Conservation (phyloP, 2,888 invertebrate genomes). For the Doris montereyensis region DNA sequence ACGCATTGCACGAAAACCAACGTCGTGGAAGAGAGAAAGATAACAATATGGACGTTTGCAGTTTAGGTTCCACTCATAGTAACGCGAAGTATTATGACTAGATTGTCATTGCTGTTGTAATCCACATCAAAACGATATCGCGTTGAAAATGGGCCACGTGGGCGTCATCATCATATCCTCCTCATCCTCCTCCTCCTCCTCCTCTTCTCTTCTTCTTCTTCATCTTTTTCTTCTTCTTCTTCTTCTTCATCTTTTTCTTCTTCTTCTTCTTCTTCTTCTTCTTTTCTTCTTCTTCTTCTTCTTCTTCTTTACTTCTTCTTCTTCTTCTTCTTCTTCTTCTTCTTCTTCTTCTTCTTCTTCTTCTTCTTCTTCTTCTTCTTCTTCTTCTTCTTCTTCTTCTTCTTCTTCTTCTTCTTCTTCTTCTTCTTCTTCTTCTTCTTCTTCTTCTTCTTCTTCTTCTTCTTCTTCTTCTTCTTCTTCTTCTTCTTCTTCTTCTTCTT, state of each 20-base stretch:
- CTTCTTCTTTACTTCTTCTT: neutral
- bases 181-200: neutral
- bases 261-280: conserved; percentile 15
- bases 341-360: neutral
- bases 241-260: conserved; percentile 26
- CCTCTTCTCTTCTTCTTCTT: conserved; percentile 24
- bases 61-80: too few species aligned
- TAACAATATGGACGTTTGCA: too few species aligned
- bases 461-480: conserved; percentile 25
- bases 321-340: neutral
- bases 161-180: too few species aligned
- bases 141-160: too few species aligned
- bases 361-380: neutral
- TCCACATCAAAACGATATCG: too few species aligned
- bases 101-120: too few species aligned
- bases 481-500: conserved; percentile 29
- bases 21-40: too few species aligned
- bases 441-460: neutral
- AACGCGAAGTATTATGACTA: too few species aligned
- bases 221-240: conserved; percentile 26
- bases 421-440: neutral
- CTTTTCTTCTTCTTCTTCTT: neutral
- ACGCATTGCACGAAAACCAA: too few species aligned
- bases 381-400: neutral
- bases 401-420: neutral